A percentile compares a stretch with the other conserved stretches of the same genome.
These are phyloP conservation scores for Drosophila sproati DNA, from an alignment of 1,140 invertebrate genomes.

Conservation along the genomic window DNA sequence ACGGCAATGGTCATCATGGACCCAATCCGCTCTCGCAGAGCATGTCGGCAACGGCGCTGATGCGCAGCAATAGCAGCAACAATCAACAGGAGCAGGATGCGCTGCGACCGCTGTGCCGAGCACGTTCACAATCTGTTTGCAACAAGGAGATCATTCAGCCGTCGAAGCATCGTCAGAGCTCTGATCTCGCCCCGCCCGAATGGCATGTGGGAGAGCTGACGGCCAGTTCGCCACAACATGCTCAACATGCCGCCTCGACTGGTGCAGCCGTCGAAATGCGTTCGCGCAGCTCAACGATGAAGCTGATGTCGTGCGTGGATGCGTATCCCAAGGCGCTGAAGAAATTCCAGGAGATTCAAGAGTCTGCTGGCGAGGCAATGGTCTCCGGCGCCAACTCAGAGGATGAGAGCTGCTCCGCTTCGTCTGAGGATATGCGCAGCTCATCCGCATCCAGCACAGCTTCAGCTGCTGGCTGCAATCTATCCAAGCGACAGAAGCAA, in stretches of 20 bases:
- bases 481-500: constrained; percentile 58
- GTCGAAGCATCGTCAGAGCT: constrained; percentile 9
- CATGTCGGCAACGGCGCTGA: constrained; percentile 85
- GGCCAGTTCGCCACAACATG: constrained; percentile 66
- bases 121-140: constrained; percentile 77
- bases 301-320: constrained; percentile 69
- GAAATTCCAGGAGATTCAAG: constrained; percentile 86
- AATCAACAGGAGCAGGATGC: constrained; percentile 30
- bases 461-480: constrained; percentile 48
- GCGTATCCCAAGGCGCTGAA: constrained; percentile 70
- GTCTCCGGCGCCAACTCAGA: constrained; percentile 86
- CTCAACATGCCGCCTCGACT: background rate
- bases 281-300: constrained; percentile 68
- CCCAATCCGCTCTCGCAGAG: constrained; percentile 85
- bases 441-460: constrained; percentile 67
- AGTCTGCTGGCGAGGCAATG: constrained; percentile 89
- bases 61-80: constrained; percentile 50
- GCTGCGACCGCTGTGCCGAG: constrained; percentile 53
- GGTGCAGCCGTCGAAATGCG: constrained; percentile 30
- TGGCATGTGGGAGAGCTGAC: constrained; percentile 49
- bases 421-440: constrained; percentile 78
- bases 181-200: constrained; percentile 32
- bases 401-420: constrained; percentile 85
- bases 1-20: constrained; percentile 14
- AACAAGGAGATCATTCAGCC: constrained; percentile 34